Evolutionary conservation across 2,113 vertebrate genomes (phyloP), one percentile per base, ranked within the genome.

Genomic region (Triplophysa rosa): DNA sequence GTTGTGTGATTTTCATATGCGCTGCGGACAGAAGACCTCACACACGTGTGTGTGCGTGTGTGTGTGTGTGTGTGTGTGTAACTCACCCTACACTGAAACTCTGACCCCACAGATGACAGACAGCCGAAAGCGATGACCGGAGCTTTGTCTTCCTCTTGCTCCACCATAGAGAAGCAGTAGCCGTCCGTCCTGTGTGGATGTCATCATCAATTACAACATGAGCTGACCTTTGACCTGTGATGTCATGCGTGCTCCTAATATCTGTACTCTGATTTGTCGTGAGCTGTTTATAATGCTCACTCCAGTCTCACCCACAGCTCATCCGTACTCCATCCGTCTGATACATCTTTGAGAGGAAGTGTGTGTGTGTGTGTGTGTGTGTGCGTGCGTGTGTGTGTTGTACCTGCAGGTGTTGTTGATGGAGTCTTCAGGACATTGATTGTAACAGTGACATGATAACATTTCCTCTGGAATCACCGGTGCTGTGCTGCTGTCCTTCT

Each of bases 41-140:
- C 13, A 52, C 49, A n/a, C n/a, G n/a, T n/a, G n/a, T n/a, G n/a
- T n/a, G n/a, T n/a, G n/a, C n/a, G n/a, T n/a, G 14, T 16, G 42
- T 61, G 56, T 59, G 58, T 13, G 58, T 23, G 8, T 61, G 58
- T 61, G 19, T 61, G 58, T 61, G 58, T 61, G 10, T 8, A 16
- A 73, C 95, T 96, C 92, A 99, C 98, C 88, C 95, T 94, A 86
- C 98, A 99, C 78, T 99, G 98, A 87, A 99, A 99, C 90, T 98
- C 95, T 0, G 95, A 98, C 58, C 98, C 97, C 56, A 92, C 93
- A 40, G 93, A 89, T 71, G 94, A 94, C 77, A 99, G 90, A 83
- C 98, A 99, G 64, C 98, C 98, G 10, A 94, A 94, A 7, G 95
- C 96, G 68, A 95, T 85, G 1, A 95, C 87, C 21, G 93, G 93